These are phyloP conservation scores for Diachasmimorpha longicaudata DNA, from an alignment of 1,140 invertebrate species.

Conservation along the genomic window DNA sequence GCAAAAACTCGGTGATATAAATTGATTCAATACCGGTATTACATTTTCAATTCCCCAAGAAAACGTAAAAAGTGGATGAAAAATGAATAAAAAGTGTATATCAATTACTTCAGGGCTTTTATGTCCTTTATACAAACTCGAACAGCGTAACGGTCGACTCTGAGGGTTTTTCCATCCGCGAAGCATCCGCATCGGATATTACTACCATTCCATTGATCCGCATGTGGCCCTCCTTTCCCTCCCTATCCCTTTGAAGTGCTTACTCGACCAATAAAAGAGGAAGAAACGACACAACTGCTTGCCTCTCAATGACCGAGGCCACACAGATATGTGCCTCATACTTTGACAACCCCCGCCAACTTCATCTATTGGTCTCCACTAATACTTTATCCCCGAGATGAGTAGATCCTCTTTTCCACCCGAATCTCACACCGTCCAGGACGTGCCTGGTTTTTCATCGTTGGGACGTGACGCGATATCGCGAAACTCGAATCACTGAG, in stretches of 20 bases:
- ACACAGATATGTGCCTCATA: conserved; percentile 3
- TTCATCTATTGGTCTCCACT: conserved; percentile 15
- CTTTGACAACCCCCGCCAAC: not conserved
- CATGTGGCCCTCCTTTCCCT: conserved; percentile 1
- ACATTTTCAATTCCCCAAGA: not conserved
- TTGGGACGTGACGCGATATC: conserved; percentile 32
- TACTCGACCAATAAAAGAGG: conserved; percentile 32
- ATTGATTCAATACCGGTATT: not conserved
- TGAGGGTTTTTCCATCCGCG: conserved; percentile 12
- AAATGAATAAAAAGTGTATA: conserved; percentile 3
- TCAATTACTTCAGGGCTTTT: not conserved
- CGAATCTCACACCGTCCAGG: not conserved
- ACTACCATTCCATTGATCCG: conserved; percentile 5
- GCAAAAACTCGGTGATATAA: not conserved
- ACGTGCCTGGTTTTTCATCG: conserved; percentile 37
- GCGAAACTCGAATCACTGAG: conserved; percentile 12
- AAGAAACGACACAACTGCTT: not conserved
- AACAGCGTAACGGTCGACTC: not conserved
- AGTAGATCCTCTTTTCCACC: not conserved
- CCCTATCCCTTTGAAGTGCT: conserved; percentile 27
- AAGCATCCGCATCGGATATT: conserved; percentile 27
- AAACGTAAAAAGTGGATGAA: not conserved
- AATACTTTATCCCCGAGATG: conserved; percentile 19
- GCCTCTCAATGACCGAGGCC: conserved; percentile 8
- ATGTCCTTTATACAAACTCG: not conserved